Base-by-base conservation (phyloP, 2,888 invertebrate genomes). In the Panopea generosa region DNA sequence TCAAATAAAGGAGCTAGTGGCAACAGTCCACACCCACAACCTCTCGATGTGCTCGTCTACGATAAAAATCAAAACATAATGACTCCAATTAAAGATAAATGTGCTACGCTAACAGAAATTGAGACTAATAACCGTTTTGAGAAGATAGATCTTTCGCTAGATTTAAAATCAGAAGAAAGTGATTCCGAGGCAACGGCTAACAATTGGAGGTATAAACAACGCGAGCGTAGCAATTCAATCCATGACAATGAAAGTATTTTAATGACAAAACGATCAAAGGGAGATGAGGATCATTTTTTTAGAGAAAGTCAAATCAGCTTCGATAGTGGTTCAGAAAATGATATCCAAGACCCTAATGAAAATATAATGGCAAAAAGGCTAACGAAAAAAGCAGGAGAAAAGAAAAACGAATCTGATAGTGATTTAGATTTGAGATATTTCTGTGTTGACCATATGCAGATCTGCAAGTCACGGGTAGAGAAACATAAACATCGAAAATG, bases 381-480 rank as follows among this genome's bases (percentile, higher is more conserved):
- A 7, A 33, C 33, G 11, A 24, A 40, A 40, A 33, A 22, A 7
- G 0, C 40, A 2, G 2, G 14, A 20, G 24, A 57, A 20, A 40
- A n/a, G 2, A 20, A 11, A 16, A 29, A 20, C 7, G 71, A 65
- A 16, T 55, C 68, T 6, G 57, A 50, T 14, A 69, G 60, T 38
- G 74, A 69, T 16, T 38, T 33, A 26, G 74, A 75, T 33, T 45
- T 75, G 22, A 59, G 55, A 0, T 69, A 57, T 38, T 75, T 75
- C 43, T 75, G 74, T 69, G 74, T 75, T 9, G 68, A 75, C 45
- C 74, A 75, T 55, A 75, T 75, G 74, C 50, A 75, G 59, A 59
- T 75, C 55, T 75, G 74, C 22, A 59, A 33, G 1, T 75, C 74
- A 4, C 49, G 65, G 16, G 26, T 38, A 29, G 74, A 67, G 7